Conservation (phyloP, 2,113 vertebrate species). For the Peromyscus californicus region DNA sequence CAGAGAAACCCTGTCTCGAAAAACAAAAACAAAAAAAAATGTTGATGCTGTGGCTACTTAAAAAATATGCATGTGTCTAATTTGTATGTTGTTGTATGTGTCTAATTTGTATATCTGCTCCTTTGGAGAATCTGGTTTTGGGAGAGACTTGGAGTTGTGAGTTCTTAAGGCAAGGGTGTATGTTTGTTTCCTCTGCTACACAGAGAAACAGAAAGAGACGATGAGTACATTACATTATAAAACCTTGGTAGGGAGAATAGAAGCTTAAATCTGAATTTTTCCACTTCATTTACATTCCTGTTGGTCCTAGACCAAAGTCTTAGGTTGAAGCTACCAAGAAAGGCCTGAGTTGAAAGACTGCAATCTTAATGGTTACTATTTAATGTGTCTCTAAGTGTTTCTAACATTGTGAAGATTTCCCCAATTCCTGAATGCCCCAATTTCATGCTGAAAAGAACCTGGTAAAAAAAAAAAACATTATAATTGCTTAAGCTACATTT, state of each 20-base stretch:
- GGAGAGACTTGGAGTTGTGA: not conserved
- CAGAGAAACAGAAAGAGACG: conserved; percentile 23
- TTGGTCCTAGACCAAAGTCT: not conserved
- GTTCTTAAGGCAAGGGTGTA: not conserved
- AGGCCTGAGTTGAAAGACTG: not conserved
- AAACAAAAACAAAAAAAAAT: not conserved
- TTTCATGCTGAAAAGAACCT: conserved; percentile 60
- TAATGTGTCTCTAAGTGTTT: conserved; percentile 42
- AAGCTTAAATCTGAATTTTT: conserved; percentile 26
- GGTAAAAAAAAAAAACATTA: not conserved
- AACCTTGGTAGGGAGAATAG: not conserved
- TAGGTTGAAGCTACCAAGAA: not conserved
- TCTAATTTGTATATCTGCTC: not conserved
- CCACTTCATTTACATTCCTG: not conserved
- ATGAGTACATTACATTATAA: not conserved
- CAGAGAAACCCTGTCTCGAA: too few species aligned
- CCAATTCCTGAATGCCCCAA: conserved; percentile 46
- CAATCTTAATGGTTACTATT: not conserved
- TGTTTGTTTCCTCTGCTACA: not conserved
- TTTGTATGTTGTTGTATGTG: not conserved
- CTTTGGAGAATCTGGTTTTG: not conserved
- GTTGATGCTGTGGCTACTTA: not conserved
- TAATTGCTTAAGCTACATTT: conserved; percentile 74
- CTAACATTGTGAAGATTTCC: not conserved
- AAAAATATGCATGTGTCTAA: not conserved